Conservation (phyloP, 2,113 vertebrate species). For the Rana temporaria region DNA sequence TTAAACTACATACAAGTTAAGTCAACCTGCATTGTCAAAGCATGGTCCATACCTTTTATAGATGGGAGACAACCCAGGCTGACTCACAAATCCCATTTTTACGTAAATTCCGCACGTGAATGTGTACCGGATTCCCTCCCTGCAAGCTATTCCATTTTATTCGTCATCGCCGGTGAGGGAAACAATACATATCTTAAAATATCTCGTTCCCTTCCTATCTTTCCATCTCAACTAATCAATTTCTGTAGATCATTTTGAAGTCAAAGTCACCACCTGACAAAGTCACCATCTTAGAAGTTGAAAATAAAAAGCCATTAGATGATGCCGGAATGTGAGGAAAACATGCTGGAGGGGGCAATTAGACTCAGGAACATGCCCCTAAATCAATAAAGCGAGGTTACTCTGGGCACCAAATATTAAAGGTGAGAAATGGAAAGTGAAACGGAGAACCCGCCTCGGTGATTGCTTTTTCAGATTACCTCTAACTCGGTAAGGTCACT, state of each 20-base stretch:
- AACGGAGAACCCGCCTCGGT: constrained; percentile 54
- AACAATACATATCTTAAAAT: neutral
- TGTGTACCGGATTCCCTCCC: too few relatives aligned
- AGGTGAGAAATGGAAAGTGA: constrained; percentile 55
- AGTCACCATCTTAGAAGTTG: constrained; percentile 17
- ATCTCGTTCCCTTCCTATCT: too few relatives aligned
- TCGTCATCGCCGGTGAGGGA: neutral
- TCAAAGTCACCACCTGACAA: neutral
- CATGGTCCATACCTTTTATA: too few relatives aligned
- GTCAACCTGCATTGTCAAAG: too few relatives aligned
- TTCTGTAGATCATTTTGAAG: neutral
- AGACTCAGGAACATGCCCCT: constrained; percentile 51
- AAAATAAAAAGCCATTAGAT: constrained; percentile 9
- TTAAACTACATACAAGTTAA: too few relatives aligned
- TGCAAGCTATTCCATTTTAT: neutral
- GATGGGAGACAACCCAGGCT: too few relatives aligned
- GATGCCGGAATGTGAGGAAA: constrained; percentile 7
- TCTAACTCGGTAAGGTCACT: constrained; percentile 48
- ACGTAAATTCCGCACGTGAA: too few relatives aligned
- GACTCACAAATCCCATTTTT: too few relatives aligned
- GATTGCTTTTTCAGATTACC: constrained; percentile 21
- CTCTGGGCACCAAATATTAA: constrained; percentile 48
- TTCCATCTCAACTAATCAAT: too few relatives aligned
- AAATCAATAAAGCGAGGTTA: constrained; percentile 67
- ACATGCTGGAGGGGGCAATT: constrained; percentile 31